Evolutionary conservation across 2,797 vertebrate species (phyloP).

Genomic region (Tangara arthus): DNA sequence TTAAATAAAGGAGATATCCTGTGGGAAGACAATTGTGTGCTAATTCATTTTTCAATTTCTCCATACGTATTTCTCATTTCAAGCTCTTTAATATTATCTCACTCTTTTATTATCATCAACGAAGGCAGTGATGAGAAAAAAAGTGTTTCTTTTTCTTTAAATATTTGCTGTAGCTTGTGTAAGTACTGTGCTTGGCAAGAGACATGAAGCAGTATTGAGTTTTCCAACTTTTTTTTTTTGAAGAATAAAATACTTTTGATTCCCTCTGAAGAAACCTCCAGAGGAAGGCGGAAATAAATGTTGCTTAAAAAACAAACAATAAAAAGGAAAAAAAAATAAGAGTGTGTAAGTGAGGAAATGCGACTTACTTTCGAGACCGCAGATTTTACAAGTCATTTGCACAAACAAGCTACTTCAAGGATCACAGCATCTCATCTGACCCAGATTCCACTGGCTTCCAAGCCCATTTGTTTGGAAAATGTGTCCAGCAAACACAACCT

Average conservation of each 20-base stretch:
- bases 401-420: not conserved
- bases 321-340: not conserved
- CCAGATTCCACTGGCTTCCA: not conserved
- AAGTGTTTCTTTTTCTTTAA: conserved; percentile 37
- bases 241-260: conserved; percentile 23
- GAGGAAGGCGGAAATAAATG: conserved; percentile 15
- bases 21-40: not conserved
- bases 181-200: conserved; percentile 44
- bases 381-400: not conserved
- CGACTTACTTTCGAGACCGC: not conserved
- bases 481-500: not conserved
- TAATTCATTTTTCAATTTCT: conserved; percentile 27
- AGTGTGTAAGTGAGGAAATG: not conserved
- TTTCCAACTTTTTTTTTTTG: conserved; percentile 52
- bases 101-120: conserved; percentile 28
- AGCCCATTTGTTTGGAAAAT: not conserved
- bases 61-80: not conserved
- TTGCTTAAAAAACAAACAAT: not conserved
- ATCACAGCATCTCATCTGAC: not conserved
- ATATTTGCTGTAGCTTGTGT: conserved; percentile 51
- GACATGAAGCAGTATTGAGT: conserved; percentile 25
- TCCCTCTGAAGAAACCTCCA: conserved; percentile 16
- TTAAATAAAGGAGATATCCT: not conserved
- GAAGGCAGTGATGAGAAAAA: not conserved
- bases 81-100: not conserved